Evolutionary conservation across 2,113 vertebrate species (phyloP).

Genomic region (Oxyura jamaicensis): DNA sequence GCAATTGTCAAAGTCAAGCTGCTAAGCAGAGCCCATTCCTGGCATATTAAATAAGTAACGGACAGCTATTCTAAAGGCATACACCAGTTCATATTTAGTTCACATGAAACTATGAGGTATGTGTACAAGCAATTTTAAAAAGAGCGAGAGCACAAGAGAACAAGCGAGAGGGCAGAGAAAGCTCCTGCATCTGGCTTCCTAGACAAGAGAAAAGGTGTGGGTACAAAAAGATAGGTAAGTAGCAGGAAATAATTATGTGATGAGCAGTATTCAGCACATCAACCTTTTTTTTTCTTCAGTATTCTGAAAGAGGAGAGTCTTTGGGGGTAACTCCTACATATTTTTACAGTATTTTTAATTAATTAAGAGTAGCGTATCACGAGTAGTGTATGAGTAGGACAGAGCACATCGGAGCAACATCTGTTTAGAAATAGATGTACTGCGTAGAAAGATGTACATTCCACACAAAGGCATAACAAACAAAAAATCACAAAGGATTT

Average conservation of each 20-base stretch:
- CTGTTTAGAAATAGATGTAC: not conserved
- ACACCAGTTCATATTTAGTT: not conserved
- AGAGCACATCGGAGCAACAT: not conserved
- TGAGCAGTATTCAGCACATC: not conserved
- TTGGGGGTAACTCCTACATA: not conserved
- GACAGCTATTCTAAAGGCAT: not conserved
- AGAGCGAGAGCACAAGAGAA: no score
- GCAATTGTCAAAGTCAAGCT: not conserved
- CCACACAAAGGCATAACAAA: not conserved
- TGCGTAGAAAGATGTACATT: not conserved
- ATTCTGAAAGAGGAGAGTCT: not conserved
- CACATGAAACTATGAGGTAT: not conserved
- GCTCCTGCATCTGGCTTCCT: not conserved
- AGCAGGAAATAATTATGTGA: not conserved
- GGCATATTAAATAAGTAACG: not conserved
- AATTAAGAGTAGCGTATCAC: not conserved
- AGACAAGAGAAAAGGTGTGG: not conserved
- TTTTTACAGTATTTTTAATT: not conserved
- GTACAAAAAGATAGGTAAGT: not conserved
- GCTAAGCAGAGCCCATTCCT: not conserved
- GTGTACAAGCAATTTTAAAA: not conserved
- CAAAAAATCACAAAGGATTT: not conserved
- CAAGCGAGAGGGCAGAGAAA: no score
- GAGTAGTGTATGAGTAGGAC: not conserved
- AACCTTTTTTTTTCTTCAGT: not conserved